Evolutionary conservation across 2,113 vertebrate species (phyloP).

Genomic region (Chunga burmeisteri): DNA sequence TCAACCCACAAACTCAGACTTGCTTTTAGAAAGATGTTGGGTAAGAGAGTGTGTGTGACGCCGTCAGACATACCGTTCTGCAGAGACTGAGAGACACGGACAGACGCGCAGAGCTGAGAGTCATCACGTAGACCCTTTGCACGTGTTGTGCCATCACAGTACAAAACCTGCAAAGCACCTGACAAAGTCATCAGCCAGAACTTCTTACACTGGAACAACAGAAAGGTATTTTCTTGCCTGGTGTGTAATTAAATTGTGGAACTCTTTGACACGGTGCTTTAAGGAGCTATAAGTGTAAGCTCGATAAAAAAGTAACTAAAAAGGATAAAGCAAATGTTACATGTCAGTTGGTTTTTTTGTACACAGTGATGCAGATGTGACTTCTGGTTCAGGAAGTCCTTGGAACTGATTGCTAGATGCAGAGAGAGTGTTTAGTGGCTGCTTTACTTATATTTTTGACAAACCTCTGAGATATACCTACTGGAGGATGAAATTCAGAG

Average conservation of each 20-base stretch:
- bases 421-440: not conserved
- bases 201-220: not conserved
- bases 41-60: not conserved
- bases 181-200: not conserved
- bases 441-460: not conserved
- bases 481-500: not conserved
- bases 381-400: not conserved
- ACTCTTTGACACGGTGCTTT: not conserved
- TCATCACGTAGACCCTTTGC: not conserved
- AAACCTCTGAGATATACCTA: not conserved
- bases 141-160: not conserved
- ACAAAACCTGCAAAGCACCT: not conserved
- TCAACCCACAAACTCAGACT: not conserved
- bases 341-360: not conserved
- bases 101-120: not conserved
- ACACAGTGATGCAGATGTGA: not conserved
- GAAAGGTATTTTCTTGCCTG: not conserved
- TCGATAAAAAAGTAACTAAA: not conserved
- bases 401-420: not conserved
- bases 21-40: not conserved
- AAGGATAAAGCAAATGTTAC: not conserved
- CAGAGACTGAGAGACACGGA: not conserved
- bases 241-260: not conserved
- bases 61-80: not conserved
- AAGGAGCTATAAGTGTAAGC: not conserved